Base-by-base conservation (phyloP, 2,888 invertebrate species). In the Bellardia bayeri region DNA sequence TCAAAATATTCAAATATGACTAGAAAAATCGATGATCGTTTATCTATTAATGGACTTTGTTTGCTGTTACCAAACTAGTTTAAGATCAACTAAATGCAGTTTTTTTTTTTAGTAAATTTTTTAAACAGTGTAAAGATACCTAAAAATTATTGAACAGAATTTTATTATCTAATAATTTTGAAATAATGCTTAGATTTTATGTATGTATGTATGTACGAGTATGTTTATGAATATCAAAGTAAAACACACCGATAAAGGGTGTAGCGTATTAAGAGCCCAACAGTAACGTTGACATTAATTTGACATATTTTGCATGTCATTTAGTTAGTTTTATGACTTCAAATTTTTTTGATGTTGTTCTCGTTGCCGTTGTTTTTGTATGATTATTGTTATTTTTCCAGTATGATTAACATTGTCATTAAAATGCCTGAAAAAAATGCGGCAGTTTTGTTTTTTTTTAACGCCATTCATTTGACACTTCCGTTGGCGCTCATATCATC, bases 381-480 rank as follows among this genome's bases (percentile, higher is more conserved):
- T 63, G 75, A 58, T 81, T 63, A 64, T 72, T 54, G 49, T 69
- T 71, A 45, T 74, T 63, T 51, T 64, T 74, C 49, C 72, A 56
- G 74, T 56, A 63, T 85, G 87, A 87, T 87, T 87, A 87, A 69
- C 78, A 79, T 82, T 87, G 87, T 87, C 87, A 87, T 87, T 87
- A 87, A 87, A 85, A 79, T 74, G 51, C 37, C 78, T 75, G 23
- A 79, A 82, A 82, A 71, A 72, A 83, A 74, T 49, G 75, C 56
- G 74, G 87, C 85, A 82, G 74, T 64, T 71, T 91, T 90, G 63
- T 40, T 71, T 54, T 68, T 91, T 90, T 91, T 89, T 89, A 91
- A 92, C 92, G 92, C 92, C 92, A 91, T 90, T 91, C 90, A 91
- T 90, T 91, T 91, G 90, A 90, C 90, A 92, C 92, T 92, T 92